Base-by-base conservation (phyloP, 2,113 vertebrate genomes). In the Crotalus helleri region DNA sequence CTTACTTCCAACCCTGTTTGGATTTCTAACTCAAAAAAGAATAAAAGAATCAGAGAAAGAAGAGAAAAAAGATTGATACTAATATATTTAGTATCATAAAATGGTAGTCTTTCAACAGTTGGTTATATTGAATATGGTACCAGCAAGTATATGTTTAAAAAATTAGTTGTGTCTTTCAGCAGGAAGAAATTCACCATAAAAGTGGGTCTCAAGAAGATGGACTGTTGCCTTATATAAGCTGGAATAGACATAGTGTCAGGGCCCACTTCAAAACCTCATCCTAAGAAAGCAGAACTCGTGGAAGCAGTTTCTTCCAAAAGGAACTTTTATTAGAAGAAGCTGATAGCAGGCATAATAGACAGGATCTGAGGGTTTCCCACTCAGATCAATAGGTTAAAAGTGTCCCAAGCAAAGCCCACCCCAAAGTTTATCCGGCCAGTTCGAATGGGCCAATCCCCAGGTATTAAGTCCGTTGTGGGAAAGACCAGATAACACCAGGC, bases 181-280 rank as follows among this genome's bases (percentile, higher is more conserved):
- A 97, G 95, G 98, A 98, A 94, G 98, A 98, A 61, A 86, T 19
- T 0, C 97, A 97, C 95, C 96, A 94, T 89, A 99, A 98, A 96
- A 99, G 98, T 97, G 98, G 98, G 93, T 98, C 98, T 95, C 95
- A 97, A 85, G 98, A 98, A 98, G 98, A 99, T 95, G 97, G 96
- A 87, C 97, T 95, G 86, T 39, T 96, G 92, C 96, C 97, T 94
- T 95, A 96, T 89, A 96, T 97, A 92, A 98, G 97, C 96, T 98
- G 97, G 98, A 99, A 98, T 97, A 98, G 98, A 94, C 98, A 96
- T 93, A 98, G 49, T 51, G 49, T 9, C 49, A 51, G 49, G 49
- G 8, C 49, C 49, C 49, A 51, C 49, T 51, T 51, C 49, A 51
- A 51, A 51, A 51, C 49, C 49, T 51, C 49, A 51, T 51, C 49